These are phyloP conservation scores for Cantharis lateralis DNA, from an alignment of 2,888 invertebrate genomes.

Conservation along the genomic window DNA sequence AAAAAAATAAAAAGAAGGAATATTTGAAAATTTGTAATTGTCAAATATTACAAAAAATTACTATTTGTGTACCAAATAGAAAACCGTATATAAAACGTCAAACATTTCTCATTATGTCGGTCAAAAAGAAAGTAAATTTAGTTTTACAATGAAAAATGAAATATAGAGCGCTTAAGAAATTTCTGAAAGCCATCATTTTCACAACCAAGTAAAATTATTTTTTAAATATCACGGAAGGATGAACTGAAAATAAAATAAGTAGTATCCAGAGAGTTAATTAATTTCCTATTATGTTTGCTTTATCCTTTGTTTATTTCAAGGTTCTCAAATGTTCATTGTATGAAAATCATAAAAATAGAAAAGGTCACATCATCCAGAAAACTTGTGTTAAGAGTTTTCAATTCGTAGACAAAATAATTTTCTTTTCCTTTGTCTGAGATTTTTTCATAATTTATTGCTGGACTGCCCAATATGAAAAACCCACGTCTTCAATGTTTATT, in stretches of 20 bases:
- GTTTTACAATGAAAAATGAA: neutral
- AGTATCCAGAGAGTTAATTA: neutral
- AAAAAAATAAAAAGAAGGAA: neutral
- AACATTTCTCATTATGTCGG: neutral
- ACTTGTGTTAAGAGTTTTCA: neutral
- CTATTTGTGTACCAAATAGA: neutral
- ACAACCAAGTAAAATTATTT: neutral
- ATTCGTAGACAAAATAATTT: conserved; percentile 20
- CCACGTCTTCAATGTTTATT: conserved; percentile 6
- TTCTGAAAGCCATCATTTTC: neutral
- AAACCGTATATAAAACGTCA: neutral
- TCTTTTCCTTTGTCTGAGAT: conserved; percentile 8
- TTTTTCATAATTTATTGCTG: conserved; percentile 24
- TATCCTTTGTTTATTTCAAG: neutral
- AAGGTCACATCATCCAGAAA: neutral
- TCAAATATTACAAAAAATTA: neutral
- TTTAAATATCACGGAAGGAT: neutral
- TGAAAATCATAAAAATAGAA: neutral
- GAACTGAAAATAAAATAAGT: neutral
- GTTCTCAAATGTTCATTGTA: neutral
- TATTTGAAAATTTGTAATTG: neutral
- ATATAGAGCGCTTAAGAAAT: neutral
- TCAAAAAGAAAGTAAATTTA: neutral
- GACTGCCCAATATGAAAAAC: conserved; percentile 18
- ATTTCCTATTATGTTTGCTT: neutral